Percentiles rank a stretch among this genome's conserved stretches.
Evolutionary conservation across 2,113 vertebrate species (phyloP).

Genomic region (Anseranas semipalmata): DNA sequence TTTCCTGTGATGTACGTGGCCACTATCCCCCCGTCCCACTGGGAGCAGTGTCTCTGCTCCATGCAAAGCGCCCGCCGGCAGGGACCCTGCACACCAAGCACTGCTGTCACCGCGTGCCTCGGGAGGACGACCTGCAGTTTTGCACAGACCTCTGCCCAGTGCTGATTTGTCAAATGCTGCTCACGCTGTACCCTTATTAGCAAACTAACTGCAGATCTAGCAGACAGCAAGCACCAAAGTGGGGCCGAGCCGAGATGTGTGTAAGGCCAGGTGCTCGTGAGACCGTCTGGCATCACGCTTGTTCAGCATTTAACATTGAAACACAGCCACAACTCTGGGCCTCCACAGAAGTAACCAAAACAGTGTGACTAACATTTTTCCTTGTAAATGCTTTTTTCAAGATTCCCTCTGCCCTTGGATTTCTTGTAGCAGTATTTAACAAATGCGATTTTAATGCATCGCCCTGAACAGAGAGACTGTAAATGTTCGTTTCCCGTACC

Average conservation of each 20-base stretch:
- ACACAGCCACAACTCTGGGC: neutral
- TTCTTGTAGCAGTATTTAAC: neutral
- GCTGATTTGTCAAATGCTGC: neutral
- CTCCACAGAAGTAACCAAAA: neutral
- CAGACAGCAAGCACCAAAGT: too few species aligned
- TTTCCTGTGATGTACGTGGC: neutral
- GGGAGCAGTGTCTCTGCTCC: neutral
- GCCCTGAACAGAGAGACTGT: neutral
- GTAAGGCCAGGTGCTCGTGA: neutral
- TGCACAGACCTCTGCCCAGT: neutral
- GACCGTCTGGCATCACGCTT: neutral
- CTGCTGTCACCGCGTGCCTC: too few species aligned
- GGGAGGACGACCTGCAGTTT: neutral
- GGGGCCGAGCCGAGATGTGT: neutral
- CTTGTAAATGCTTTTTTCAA: neutral
- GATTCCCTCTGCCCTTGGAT: neutral
- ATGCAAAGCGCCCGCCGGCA: neutral
- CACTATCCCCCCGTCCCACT: neutral
- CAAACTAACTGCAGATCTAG: neutral
- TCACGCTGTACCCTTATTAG: neutral
- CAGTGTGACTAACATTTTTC: neutral
- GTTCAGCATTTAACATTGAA: rapidly evolving
- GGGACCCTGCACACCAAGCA: neutral
- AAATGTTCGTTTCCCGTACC: neutral
- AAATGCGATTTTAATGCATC: neutral